phyloP scores from a whole-genome alignment of 2,113 vertebrate genomes.

The Forbesichthys papilliferus region DNA sequence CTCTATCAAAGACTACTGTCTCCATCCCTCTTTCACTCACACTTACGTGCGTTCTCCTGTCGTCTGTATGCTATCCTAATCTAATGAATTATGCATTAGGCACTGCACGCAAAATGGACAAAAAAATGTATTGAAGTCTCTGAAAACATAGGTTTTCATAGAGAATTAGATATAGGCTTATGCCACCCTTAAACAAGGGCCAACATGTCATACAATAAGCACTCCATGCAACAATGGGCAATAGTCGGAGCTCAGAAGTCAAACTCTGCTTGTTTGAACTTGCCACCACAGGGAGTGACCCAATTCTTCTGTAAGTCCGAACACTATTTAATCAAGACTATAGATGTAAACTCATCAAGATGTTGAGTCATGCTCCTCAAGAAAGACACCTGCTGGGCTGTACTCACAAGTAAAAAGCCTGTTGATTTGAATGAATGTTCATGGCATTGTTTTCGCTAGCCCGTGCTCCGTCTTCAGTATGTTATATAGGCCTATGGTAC shows the following conservation, averaged over 20 bases:
- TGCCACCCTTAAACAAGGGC: neutral
- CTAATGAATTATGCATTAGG: too few species aligned
- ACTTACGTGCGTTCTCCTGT: too few species aligned
- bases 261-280: neutral
- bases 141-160: neutral
- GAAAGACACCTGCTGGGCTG: slow-evolving; percentile 4
- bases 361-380: slow-evolving; percentile 20
- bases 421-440: slow-evolving; percentile 33
- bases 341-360: slow-evolving; percentile 4
- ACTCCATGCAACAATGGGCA: neutral
- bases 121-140: neutral
- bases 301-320: slow-evolving; percentile 3
- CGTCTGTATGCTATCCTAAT: too few species aligned
- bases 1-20: slow-evolving; percentile 23
- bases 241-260: neutral
- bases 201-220: neutral
- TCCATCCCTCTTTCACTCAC: neutral
- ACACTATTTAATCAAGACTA: slow-evolving; percentile 38
- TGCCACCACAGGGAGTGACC: neutral
- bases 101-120: too few species aligned
- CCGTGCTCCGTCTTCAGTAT: neutral
- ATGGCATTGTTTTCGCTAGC: neutral
- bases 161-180: neutral
- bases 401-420: slow-evolving; percentile 34
- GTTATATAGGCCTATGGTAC: too few species aligned